Evolutionary conservation across 2,888 invertebrate genomes (phyloP), one percentile per base, ranked within the genome.

Genomic region (Chalcosyrphus nemorum): DNA sequence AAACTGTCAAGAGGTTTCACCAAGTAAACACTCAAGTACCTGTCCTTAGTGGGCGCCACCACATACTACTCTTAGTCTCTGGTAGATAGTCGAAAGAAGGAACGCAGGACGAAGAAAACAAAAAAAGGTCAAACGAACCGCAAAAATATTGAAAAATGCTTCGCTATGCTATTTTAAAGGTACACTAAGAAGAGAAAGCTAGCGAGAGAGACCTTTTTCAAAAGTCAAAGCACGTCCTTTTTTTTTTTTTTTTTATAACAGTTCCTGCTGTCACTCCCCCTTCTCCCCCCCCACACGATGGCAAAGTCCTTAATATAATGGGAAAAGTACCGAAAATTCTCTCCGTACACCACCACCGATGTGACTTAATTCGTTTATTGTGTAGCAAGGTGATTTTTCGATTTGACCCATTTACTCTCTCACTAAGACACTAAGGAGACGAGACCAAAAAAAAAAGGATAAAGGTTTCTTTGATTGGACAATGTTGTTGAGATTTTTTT

Each of bases 281-380:
- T 6, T 13, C 24, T 6, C 13, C 29, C 2, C 5, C 19, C 4
- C 24, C 24, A 24, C 43, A 41, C 19, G 19, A 54, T 3, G 27
- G 2, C n/a, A 47, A 27, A 56, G 38, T 59, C 63, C 66, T 61
- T 77, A 77, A 66, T 29, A 65, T 77, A 74, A 78, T 68, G 72
- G 72, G 47, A 57, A 74, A 70, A 68, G 70, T 80, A 63, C 63
- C n/a, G n/a, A 70, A 84, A 84, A 80, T 65, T 38, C 21, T 38
- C 21, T 19, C 54, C 52, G 32, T 57, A 54, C 57, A 57, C n/a
- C n/a, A n/a, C n/a, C n/a, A n/a, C 27, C 80, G 43, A 57, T 70
- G 70, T 80, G 65, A 70, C 74, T 84, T 84, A 84, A 84, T 84
- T 80, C 80, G 74, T 84, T 84, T 84, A 84, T 80, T 84, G 70